phyloP scores from a whole-genome alignment of 2,888 invertebrate genomes.

The Pollenia griseotomentosa region DNA sequence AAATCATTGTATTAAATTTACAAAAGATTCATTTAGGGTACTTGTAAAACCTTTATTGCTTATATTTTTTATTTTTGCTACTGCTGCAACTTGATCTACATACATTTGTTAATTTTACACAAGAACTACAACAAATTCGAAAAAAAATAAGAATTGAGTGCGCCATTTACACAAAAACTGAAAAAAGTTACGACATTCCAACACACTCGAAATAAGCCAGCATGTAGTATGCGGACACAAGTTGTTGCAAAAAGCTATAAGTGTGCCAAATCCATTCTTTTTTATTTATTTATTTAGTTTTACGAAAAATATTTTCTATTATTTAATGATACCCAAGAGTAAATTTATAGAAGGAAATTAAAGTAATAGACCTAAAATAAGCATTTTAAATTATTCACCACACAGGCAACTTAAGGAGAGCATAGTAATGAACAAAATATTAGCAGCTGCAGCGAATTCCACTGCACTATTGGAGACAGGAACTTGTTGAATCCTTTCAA shows the following conservation, averaged over 20 bases:
- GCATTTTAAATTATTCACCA: neutral
- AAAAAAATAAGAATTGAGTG: conserved; percentile 38
- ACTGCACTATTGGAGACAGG: too few species aligned
- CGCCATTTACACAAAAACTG: conserved; percentile 31
- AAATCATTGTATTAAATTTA: neutral
- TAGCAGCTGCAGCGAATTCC: neutral
- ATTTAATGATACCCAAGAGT: conserved; percentile 46
- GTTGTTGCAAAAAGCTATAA: conserved; percentile 41
- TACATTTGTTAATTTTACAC: conserved; percentile 35
- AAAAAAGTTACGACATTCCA: conserved; percentile 13
- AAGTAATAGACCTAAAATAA: conserved; percentile 31
- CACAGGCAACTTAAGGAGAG: neutral
- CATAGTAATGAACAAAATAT: neutral
- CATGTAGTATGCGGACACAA: conserved; percentile 23
- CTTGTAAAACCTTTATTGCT: conserved; percentile 5
- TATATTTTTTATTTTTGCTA: neutral
- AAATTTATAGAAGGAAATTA: conserved; percentile 36
- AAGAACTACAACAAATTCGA: conserved; percentile 3
- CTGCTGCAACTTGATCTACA: conserved; percentile 45
- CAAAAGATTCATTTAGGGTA: conserved; percentile 7
- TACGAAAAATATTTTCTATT: conserved; percentile 35
- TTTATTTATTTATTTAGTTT: neutral
- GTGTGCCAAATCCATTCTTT: conserved; percentile 33
- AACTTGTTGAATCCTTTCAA: too few species aligned
- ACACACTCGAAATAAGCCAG: conserved; percentile 10